Evolutionary conservation across 1,140 invertebrate species (phyloP).

Genomic region (Whitmania pigra): DNA sequence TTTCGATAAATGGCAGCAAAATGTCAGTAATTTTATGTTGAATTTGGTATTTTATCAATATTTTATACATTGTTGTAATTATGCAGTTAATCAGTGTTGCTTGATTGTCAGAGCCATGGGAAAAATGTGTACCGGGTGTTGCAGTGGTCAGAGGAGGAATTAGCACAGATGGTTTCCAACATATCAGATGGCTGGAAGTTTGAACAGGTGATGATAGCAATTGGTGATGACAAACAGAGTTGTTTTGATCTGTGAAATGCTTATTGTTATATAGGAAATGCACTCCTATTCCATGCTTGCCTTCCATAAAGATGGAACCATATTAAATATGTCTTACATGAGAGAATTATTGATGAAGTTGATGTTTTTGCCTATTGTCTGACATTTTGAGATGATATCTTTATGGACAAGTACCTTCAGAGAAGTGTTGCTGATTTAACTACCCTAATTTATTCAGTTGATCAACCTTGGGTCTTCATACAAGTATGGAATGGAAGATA

Average conservation of each 20-base stretch:
- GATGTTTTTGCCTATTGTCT: no score
- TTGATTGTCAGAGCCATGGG: conserved; percentile 46
- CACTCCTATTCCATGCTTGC: neutral
- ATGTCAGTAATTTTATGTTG: neutral
- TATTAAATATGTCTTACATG: no score
- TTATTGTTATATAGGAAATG: conserved; percentile 5
- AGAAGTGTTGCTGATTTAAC: neutral
- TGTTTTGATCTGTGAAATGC: conserved; percentile 9
- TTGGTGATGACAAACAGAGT: conserved; percentile 13
- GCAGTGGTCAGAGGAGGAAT: conserved; percentile 95
- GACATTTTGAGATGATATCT: no score
- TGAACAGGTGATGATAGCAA: conserved; percentile 59
- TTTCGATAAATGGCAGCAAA: no score
- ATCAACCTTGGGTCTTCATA: conserved; percentile 94
- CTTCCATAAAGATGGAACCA: neutral
- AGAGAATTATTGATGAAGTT: no score
- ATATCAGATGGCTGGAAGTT: conserved; percentile 99
- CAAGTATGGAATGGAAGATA: conserved; percentile 87
- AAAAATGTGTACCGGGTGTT: conserved; percentile 96
- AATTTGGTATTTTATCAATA: neutral
- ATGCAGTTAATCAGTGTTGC: no score
- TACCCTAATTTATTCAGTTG: conserved; percentile 50
- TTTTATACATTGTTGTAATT: neutral
- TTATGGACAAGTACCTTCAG: no score
- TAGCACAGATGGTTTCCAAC: conserved; percentile 92